These are phyloP conservation scores for Tinamus guttatus DNA, from an alignment of 2,113 vertebrate genomes.

Conservation along the genomic window DNA sequence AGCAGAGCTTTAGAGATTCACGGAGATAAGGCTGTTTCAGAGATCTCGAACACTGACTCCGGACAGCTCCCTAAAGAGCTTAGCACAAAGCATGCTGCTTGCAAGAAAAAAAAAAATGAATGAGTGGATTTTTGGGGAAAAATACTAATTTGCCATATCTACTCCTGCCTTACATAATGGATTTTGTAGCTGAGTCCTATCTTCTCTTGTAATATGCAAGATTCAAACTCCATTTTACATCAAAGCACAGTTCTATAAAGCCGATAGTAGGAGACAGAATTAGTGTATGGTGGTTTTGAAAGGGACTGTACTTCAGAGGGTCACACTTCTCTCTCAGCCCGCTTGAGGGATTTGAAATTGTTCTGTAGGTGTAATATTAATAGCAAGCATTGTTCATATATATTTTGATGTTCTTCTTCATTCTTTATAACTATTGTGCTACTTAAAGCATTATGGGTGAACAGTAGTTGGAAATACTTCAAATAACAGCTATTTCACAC, in stretches of 20 bases:
- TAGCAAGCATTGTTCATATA: constrained; percentile 57
- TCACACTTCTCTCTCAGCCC: constrained; percentile 1
- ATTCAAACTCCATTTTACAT: background rate
- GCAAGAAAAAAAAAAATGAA: background rate
- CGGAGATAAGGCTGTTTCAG: background rate
- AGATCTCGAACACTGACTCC: background rate
- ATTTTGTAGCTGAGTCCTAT: background rate
- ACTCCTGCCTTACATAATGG: background rate
- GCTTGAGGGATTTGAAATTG: constrained; percentile 5
- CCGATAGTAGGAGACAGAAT: constrained; percentile 17
- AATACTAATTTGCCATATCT: background rate
- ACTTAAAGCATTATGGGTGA: constrained; percentile 42
- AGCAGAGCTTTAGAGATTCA: background rate
- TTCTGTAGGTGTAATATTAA: constrained; percentile 41
- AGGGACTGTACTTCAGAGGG: background rate
- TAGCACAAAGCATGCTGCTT: background rate
- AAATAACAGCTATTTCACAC: constrained; percentile 68
- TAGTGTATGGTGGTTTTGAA: constrained; percentile 9
- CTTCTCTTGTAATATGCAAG: background rate
- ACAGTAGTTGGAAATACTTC: constrained; percentile 51
- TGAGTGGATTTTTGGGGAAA: background rate
- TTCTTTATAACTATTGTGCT: constrained; percentile 37
- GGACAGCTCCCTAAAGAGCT: background rate
- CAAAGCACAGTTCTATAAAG: background rate
- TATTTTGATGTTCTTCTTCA: constrained; percentile 43